Conservation (phyloP, 30 jellyfish, hydroid and myxozoan species). For the Aurelia sp. region DNA sequence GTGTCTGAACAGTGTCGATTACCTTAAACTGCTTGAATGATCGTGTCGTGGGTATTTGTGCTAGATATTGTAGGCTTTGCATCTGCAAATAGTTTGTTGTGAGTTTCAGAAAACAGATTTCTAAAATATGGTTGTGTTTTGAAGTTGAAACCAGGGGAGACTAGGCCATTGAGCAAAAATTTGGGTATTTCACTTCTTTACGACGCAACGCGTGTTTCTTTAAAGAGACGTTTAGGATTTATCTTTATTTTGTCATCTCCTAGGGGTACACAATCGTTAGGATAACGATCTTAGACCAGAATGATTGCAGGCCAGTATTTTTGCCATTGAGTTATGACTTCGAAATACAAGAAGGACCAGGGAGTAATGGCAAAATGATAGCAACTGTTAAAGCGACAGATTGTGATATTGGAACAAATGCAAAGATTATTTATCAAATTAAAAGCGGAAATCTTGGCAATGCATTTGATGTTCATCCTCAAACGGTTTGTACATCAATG, state of each 20-base stretch:
- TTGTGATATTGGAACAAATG: constrained; percentile 71
- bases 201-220: no score
- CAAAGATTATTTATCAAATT: constrained; percentile 57
- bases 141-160: no score
- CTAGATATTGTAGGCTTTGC: no score
- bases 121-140: no score
- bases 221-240: no score
- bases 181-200: no score
- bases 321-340: constrained; percentile 30
- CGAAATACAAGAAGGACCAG: constrained; percentile 62
- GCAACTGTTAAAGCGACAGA: constrained; percentile 87
- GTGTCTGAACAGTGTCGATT: no score
- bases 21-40: no score
- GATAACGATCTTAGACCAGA: constrained; percentile 65
- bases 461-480: constrained; percentile 56
- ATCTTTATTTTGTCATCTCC: background rate
- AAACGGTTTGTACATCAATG: constrained; percentile 31
- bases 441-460: constrained; percentile 70
- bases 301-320: constrained; percentile 85
- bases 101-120: no score
- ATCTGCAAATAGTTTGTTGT: no score
- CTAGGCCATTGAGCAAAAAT: no score
- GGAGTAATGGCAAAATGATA: constrained; percentile 46
- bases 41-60: no score
- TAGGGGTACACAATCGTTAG: constrained; percentile 71